A percentile compares a stretch with the other conserved stretches of the same genome.
These are phyloP conservation scores for Copsychus sechellarum DNA, from an alignment of 2,113 vertebrate genomes.

Conservation along the genomic window DNA sequence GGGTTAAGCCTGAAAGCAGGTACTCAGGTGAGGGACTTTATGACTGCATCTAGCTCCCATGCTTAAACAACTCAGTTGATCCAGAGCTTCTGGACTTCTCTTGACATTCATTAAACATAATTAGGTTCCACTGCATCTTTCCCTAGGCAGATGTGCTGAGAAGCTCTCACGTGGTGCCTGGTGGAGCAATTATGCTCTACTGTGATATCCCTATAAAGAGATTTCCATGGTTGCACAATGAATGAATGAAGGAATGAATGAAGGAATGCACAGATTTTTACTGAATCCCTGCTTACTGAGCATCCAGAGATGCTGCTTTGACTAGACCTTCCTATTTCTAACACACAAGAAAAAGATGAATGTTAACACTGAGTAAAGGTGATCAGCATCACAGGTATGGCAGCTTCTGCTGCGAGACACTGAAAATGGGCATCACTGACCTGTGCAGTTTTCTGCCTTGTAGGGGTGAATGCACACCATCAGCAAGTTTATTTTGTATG, in stretches of 20 bases:
- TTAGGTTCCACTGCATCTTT: background rate
- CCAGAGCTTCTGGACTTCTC: background rate
- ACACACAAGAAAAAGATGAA: background rate
- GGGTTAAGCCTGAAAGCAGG: background rate
- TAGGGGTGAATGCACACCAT: background rate
- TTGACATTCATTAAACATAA: background rate
- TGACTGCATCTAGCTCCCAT: background rate
- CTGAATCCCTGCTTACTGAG: background rate
- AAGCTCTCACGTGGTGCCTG: background rate
- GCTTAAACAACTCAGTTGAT: background rate
- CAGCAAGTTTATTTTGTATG: background rate
- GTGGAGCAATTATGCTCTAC: background rate
- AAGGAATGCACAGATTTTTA: background rate
- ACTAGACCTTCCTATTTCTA: background rate
- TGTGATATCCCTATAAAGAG: background rate
- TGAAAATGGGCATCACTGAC: background rate
- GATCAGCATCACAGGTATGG: background rate
- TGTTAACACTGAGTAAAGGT: background rate
- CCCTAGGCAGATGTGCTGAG: background rate
- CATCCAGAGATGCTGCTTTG: background rate
- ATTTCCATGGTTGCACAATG: background rate
- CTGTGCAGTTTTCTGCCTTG: background rate
- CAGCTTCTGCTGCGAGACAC: background rate
- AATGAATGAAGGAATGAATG: background rate
- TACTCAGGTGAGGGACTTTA: background rate